Evolutionary conservation across 2,888 invertebrate species (phyloP).

Genomic region (Sminthurinus aureus): DNA sequence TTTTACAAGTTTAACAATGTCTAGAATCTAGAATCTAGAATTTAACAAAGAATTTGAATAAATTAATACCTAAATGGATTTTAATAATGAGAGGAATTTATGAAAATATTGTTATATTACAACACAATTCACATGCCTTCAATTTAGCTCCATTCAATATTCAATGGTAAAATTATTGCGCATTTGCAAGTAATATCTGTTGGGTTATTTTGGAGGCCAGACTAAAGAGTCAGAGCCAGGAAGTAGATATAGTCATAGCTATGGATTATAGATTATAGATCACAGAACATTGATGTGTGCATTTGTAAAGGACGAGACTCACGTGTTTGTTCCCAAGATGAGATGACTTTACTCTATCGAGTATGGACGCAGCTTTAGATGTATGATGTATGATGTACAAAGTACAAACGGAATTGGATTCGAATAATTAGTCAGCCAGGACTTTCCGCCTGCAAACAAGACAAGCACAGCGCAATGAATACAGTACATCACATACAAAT

Average conservation of each 20-base stretch:
- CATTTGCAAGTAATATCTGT: conserved; percentile 17
- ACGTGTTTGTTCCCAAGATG: neutral
- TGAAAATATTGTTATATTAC: too few relatives aligned
- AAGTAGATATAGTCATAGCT: too few relatives aligned
- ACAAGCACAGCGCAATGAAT: neutral
- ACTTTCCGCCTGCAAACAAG: conserved; percentile 5
- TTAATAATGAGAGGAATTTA: too few relatives aligned
- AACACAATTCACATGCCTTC: too few relatives aligned
- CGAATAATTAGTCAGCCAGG: conserved; percentile 7
- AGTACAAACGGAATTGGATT: neutral
- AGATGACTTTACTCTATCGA: neutral
- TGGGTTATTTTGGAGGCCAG: conserved; percentile 27
- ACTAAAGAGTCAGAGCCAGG: neutral
- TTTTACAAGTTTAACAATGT: too few relatives aligned
- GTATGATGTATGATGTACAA: conserved; percentile 20
- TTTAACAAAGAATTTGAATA: too few relatives aligned
- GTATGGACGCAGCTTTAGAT: conserved; percentile 33
- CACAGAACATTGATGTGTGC: neutral
- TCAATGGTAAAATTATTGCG: too few relatives aligned
- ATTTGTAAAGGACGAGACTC: neutral
- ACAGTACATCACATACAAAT: too few relatives aligned
- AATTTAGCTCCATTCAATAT: too few relatives aligned
- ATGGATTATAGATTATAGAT: neutral
- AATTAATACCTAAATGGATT: too few relatives aligned
- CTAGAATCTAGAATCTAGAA: too few relatives aligned